phyloP scores from a whole-genome alignment of 2,797 vertebrate species.

The Notoglanidium macrostoma region DNA sequence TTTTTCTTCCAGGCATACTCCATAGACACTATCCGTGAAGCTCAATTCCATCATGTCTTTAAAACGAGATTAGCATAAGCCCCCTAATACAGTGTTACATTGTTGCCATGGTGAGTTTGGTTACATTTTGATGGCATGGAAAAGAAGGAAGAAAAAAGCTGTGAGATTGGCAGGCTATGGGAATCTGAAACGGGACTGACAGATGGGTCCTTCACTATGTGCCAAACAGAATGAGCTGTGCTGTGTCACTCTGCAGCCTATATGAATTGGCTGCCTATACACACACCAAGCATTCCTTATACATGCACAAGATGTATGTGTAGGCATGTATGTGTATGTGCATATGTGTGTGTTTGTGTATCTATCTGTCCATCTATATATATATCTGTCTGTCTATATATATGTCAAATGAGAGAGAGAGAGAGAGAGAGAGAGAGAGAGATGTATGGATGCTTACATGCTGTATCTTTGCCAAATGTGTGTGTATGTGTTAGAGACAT shows the following conservation, averaged over 20 bases:
- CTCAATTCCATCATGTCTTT: slow-evolving; percentile 47
- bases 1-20: slow-evolving; percentile 46
- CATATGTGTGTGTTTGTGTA: background rate
- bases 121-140: slow-evolving; percentile 40
- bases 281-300: background rate
- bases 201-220: slow-evolving; percentile 57
- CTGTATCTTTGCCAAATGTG: background rate
- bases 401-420: no score
- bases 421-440: no score
- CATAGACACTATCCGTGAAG: slow-evolving; percentile 25
- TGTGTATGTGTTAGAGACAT: background rate
- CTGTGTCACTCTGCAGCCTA: slow-evolving; percentile 51
- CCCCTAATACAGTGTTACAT: slow-evolving; percentile 47
- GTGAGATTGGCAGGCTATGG: slow-evolving; percentile 44
- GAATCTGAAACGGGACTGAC: slow-evolving; percentile 50
- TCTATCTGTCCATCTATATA: no score
- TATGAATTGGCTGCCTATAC: slow-evolving; percentile 45
- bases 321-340: background rate
- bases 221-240: slow-evolving; percentile 53
- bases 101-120: slow-evolving; percentile 49
- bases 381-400: no score
- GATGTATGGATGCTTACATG: background rate
- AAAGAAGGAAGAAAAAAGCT: slow-evolving; percentile 32
- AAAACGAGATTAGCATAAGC: slow-evolving; percentile 42
- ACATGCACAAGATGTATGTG: background rate